These are phyloP conservation scores for Crotalus adamanteus DNA, from an alignment of 2,797 vertebrate genomes.

Conservation along the genomic window DNA sequence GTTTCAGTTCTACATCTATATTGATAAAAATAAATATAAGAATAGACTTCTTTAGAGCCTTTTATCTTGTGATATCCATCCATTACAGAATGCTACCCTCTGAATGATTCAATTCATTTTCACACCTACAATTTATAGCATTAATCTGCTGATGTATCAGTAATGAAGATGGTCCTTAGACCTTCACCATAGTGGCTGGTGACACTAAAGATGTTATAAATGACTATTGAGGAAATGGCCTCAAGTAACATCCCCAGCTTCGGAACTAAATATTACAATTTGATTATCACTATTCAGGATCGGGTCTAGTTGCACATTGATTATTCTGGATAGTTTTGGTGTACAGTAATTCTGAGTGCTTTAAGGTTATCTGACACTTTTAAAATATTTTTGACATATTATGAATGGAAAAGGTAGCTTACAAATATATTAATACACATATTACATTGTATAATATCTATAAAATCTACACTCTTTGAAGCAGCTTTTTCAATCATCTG, in stretches of 20 bases:
- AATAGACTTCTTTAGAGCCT: not conserved
- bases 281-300: not conserved
- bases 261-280: not conserved
- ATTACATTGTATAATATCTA: no score
- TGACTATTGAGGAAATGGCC: not conserved
- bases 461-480: not conserved
- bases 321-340: not conserved
- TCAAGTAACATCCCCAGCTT: not conserved
- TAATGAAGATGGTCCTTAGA: not conserved
- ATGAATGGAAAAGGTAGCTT: not conserved
- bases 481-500: not conserved
- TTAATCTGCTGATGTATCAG: not conserved
- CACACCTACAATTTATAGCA: not conserved
- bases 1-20: not conserved
- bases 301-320: not conserved
- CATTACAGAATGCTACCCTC: not conserved
- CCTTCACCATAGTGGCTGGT: not conserved
- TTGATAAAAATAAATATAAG: not conserved
- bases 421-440: no score
- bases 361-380: not conserved
- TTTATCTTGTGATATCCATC: not conserved
- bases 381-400: no score
- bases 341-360: not conserved
- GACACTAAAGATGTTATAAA: not conserved
- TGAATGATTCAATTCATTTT: not conserved